Evolutionary conservation across 2,888 invertebrate species (phyloP).

Genomic region (Anarsia innoxiella): DNA sequence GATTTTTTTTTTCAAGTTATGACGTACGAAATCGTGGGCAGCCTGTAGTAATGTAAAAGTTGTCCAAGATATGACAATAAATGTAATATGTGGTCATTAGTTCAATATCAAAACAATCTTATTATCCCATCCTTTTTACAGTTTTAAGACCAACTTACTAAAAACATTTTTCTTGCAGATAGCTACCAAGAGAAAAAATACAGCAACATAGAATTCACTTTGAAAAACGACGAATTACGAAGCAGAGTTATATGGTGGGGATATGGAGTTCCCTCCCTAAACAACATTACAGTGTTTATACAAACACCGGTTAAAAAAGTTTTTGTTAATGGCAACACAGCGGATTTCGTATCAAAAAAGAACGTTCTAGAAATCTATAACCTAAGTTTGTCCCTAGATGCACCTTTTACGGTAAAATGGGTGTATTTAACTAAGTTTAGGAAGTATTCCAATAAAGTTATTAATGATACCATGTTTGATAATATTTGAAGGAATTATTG

Average conservation of each 20-base stretch:
- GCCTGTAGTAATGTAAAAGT: too few relatives aligned
- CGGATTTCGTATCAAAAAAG: conserved; percentile 30
- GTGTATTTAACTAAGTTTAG: conserved; percentile 32
- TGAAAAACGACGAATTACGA: conserved; percentile 36
- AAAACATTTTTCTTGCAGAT: conserved; percentile 55
- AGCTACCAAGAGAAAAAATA: conserved; percentile 76
- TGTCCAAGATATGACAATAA: too few relatives aligned
- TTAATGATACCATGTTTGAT: background rate
- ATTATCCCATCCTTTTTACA: too few relatives aligned
- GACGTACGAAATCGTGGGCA: too few relatives aligned
- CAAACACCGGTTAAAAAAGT: conserved; percentile 39
- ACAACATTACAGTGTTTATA: conserved; percentile 39
- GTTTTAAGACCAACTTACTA: conserved; percentile 3
- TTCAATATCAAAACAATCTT: too few relatives aligned
- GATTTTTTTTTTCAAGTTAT: too few relatives aligned
- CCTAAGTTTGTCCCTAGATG: conserved; percentile 47
- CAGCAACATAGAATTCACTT: conserved; percentile 66
- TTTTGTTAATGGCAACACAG: conserved; percentile 35
- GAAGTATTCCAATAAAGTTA: background rate
- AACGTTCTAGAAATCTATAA: conserved; percentile 38
- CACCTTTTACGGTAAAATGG: conserved; percentile 50
- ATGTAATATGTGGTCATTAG: too few relatives aligned
- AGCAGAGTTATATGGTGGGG: conserved; percentile 63
- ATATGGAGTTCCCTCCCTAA: conserved; percentile 54
- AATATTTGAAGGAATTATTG: too few relatives aligned